Conservation (phyloP, 23 tunicate genomes). For the Trididemnum nubilum region DNA sequence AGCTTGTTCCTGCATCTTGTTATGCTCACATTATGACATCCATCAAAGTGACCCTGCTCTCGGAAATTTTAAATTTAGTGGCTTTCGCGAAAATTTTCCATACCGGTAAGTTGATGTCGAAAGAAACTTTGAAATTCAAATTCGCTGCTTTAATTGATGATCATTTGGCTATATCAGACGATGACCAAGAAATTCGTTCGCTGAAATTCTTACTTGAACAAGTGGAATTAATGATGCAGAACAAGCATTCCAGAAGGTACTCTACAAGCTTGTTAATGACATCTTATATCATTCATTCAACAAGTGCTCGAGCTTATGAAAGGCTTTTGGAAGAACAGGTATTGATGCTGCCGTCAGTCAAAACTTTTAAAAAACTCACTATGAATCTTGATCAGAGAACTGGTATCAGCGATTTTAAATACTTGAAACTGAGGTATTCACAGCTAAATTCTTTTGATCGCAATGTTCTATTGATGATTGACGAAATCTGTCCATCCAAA, state of each 20-base stretch:
- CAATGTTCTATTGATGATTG: background rate
- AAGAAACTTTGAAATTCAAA: background rate
- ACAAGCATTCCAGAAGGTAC: background rate
- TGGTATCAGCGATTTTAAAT: background rate
- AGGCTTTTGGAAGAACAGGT: background rate
- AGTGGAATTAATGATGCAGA: no score
- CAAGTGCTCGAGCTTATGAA: background rate
- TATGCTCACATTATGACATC: background rate
- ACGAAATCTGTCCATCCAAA: background rate
- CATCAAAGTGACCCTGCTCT: constrained; percentile 9
- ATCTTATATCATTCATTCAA: background rate
- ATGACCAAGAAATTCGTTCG: no score
- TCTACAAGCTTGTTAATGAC: background rate
- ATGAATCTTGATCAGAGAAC: background rate
- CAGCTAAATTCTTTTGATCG: background rate
- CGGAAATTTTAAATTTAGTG: background rate
- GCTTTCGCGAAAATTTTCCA: constrained; percentile 1
- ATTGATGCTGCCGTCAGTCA: background rate
- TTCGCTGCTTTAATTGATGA: background rate
- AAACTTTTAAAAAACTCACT: background rate
- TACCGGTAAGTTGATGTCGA: background rate
- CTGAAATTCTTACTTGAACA: no score
- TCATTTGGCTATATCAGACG: background rate
- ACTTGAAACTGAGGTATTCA: background rate
- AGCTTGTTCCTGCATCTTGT: constrained; percentile 1